phyloP scores from a whole-genome alignment of 2,797 vertebrate species.

The Anas capensis region DNA sequence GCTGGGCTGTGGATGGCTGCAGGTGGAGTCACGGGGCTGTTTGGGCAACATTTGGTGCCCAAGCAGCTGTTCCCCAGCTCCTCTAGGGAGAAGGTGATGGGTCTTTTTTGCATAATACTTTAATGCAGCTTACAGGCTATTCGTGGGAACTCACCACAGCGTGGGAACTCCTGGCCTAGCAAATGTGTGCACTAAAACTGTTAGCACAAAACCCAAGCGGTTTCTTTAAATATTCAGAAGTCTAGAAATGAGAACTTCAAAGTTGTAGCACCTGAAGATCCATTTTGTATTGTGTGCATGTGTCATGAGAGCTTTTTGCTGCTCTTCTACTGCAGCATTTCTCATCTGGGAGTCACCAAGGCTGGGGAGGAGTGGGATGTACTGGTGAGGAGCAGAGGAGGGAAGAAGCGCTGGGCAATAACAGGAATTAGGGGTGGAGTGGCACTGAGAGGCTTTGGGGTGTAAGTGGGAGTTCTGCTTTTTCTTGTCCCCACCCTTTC shows the following conservation, averaged over 20 bases:
- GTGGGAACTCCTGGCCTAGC: conserved; percentile 48
- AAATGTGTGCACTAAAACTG: background rate
- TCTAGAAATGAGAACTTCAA: conserved; percentile 16
- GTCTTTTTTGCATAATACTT: conserved; percentile 59
- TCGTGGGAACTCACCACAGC: conserved; percentile 15
- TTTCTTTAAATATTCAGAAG: conserved; percentile 53
- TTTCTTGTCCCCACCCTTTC: background rate
- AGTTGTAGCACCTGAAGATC: conserved; percentile 27
- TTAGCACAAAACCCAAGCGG: background rate
- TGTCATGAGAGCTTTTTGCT: background rate
- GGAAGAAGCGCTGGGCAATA: background rate
- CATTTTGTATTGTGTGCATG: fast-evolving
- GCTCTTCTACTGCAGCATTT: background rate
- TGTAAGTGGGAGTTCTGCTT: fast-evolving
- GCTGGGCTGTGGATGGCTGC: background rate
- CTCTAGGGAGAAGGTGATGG: background rate
- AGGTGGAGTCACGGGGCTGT: background rate
- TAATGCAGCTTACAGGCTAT: conserved; percentile 32
- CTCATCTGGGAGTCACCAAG: background rate
- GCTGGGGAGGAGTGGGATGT: background rate
- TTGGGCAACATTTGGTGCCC: background rate
- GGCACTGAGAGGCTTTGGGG: fast-evolving
- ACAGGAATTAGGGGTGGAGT: background rate
- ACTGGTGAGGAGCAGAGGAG: background rate
- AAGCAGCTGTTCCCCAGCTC: conserved; percentile 9